Conservation (phyloP, 1,140 invertebrate species). For the Bombus confusus region DNA sequence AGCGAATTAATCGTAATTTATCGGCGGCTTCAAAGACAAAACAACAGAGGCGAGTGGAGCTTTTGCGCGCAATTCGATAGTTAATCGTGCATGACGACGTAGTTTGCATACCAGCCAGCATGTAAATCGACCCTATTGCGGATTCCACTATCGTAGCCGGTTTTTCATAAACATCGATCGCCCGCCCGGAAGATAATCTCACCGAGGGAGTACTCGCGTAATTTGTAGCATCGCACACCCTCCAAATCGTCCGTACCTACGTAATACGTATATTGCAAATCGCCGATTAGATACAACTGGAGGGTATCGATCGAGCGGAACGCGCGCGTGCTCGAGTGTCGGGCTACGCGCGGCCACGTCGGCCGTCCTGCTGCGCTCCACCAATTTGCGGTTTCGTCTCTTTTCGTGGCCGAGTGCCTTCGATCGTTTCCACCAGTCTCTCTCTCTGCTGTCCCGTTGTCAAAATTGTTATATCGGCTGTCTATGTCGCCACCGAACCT, state of each 20-base stretch:
- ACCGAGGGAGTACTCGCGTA: slow-evolving; percentile 6
- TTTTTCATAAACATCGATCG: slow-evolving; percentile 35
- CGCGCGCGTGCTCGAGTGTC: slow-evolving; percentile 12
- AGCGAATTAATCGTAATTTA: slow-evolving; percentile 1
- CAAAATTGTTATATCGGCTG: too few species aligned
- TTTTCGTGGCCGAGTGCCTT: slow-evolving; percentile 23
- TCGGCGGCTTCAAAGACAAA: neutral
- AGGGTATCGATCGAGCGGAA: slow-evolving; percentile 19
- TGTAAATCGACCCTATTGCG: slow-evolving; percentile 1
- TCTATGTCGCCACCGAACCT: too few species aligned
- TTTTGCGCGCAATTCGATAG: neutral
- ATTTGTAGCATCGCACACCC: slow-evolving; percentile 10
- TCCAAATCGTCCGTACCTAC: slow-evolving; percentile 19
- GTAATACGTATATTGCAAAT: slow-evolving; percentile 29
- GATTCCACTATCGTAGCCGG: too few species aligned
- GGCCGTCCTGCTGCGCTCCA: neutral
- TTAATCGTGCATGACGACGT: neutral
- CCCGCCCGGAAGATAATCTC: slow-evolving; percentile 2
- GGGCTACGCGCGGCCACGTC: neutral
- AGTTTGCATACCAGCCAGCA: neutral
- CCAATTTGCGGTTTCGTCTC: slow-evolving; percentile 25
- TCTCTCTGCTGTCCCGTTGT: neutral
- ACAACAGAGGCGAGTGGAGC: neutral
- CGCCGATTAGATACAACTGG: slow-evolving; percentile 8
- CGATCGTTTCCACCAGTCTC: slow-evolving; percentile 16